These are phyloP conservation scores for Psittacula cyanocephala DNA, from an alignment of 2,113 vertebrate species.

Conservation along the genomic window DNA sequence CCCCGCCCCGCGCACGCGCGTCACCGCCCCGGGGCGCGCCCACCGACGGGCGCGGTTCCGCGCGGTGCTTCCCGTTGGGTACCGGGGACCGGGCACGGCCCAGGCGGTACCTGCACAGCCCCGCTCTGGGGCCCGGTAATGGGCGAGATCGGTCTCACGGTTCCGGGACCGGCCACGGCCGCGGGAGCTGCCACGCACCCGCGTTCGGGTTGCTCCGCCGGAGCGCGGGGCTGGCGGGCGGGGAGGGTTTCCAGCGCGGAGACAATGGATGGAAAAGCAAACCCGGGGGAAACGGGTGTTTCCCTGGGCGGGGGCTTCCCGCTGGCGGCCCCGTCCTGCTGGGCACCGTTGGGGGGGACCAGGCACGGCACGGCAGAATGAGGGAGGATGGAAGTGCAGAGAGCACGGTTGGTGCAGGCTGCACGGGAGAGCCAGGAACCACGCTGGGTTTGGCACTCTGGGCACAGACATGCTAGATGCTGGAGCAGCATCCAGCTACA, in stretches of 20 bases:
- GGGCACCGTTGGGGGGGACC: not conserved
- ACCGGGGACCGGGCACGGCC: too few species aligned
- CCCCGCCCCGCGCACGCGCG: too few species aligned
- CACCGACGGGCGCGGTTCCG: too few species aligned
- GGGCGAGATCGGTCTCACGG: not conserved
- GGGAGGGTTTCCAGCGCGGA: not conserved
- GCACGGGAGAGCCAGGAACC: not conserved
- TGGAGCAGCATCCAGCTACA: not conserved
- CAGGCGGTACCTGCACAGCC: too few species aligned
- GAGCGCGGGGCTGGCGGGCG: rapidly evolving
- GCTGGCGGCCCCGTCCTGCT: not conserved
- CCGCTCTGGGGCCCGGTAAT: too few species aligned
- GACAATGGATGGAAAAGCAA: not conserved
- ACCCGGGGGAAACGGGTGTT: not conserved
- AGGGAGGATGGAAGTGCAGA: rapidly evolving
- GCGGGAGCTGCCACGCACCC: too few species aligned
- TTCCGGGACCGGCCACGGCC: too few species aligned
- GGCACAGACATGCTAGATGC: not conserved
- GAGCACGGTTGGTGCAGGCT: not conserved
- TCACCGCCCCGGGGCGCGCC: too few species aligned
- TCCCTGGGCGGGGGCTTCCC: not conserved
- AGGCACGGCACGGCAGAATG: not conserved
- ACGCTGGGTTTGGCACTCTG: rapidly evolving
- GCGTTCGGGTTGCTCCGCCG: rapidly evolving
- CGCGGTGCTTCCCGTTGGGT: too few species aligned